Percentiles rank a stretch among this genome's conserved stretches.
Conservation (phyloP, 2,113 vertebrate species). For the Xiphophorus maculatus region DNA sequence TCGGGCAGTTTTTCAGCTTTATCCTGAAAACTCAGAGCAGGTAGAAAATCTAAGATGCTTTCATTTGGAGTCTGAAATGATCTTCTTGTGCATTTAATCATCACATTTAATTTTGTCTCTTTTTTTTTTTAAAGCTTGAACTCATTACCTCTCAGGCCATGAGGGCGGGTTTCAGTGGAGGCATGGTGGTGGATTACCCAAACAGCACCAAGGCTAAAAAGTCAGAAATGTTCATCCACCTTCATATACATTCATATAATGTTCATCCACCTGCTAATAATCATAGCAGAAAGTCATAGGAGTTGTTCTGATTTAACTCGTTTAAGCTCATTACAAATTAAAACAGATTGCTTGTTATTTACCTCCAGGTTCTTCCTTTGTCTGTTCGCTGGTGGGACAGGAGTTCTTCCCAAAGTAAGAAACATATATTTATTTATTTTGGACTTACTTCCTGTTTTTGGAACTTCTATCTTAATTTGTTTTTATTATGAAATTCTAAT, state of each 20-base stretch:
- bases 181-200: slow-evolving; percentile 97
- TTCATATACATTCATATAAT: background rate
- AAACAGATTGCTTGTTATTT: background rate
- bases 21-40: slow-evolving; percentile 95
- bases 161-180: slow-evolving; percentile 92
- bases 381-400: slow-evolving; percentile 88
- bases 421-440: background rate
- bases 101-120: background rate
- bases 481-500: background rate
- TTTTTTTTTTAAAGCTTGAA: slow-evolving; percentile 83
- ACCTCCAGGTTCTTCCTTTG: slow-evolving; percentile 92
- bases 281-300: background rate
- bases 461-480: background rate
- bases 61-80: background rate
- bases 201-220: slow-evolving; percentile 97
- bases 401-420: slow-evolving; percentile 88
- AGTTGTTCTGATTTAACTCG: slow-evolving; percentile 1
- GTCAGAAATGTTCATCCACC: slow-evolving; percentile 64
- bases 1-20: slow-evolving; percentile 93
- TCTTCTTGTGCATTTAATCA: background rate
- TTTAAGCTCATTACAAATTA: background rate
- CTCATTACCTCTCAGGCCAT: slow-evolving; percentile 93
- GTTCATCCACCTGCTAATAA: no score
- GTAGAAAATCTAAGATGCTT: slow-evolving; percentile 62
- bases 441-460: background rate